These are phyloP conservation scores for Elephas maximus DNA, from an alignment of 2,113 vertebrate species.

Conservation along the genomic window DNA sequence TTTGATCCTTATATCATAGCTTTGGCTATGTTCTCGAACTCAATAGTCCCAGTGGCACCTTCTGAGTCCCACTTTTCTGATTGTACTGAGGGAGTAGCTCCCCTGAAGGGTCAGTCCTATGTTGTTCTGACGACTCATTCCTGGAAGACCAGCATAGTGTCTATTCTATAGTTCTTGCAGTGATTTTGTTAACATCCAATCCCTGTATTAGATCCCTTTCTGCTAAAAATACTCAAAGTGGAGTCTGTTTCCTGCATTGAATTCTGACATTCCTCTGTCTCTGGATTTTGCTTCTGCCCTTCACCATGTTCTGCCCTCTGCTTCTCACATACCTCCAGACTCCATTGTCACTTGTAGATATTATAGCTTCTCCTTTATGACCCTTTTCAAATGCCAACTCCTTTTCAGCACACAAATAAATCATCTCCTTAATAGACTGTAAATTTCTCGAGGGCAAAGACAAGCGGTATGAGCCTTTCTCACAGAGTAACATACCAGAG, in stretches of 20 bases:
- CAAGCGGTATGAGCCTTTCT: background rate
- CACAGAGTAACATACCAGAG: background rate
- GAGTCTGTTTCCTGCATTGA: background rate
- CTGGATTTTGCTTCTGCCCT: background rate
- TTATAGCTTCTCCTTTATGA: background rate
- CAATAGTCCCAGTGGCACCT: background rate
- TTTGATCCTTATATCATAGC: background rate
- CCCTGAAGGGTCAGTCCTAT: background rate
- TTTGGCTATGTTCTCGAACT: background rate
- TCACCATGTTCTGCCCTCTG: background rate
- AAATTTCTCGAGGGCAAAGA: slow-evolving; percentile 20
- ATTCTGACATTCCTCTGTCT: background rate
- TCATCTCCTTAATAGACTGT: background rate
- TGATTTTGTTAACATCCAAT: background rate
- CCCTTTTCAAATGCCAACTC: background rate
- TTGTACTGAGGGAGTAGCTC: background rate
- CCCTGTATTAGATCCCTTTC: background rate
- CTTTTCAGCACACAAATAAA: background rate
- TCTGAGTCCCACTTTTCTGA: background rate
- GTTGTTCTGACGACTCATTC: background rate
- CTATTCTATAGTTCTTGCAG: background rate
- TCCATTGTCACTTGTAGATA: background rate
- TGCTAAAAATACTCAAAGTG: slow-evolving; percentile 44
- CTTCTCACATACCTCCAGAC: background rate
- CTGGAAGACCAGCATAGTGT: background rate